Evolutionary conservation across 2,888 invertebrate species (phyloP), one percentile per base, ranked within the genome.

Genomic region (Polia nebulosa): DNA sequence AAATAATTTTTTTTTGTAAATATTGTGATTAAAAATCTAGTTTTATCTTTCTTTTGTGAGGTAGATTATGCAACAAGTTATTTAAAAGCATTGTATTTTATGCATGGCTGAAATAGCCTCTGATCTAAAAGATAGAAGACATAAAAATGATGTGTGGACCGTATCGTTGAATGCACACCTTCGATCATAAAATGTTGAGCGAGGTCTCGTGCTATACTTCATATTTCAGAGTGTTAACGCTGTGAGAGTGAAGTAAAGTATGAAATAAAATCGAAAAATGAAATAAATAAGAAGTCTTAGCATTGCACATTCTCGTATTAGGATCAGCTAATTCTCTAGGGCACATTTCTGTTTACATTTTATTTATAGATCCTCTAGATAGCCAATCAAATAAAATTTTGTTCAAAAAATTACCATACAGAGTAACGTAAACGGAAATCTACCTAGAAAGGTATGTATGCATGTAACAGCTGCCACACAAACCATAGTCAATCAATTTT

Each of bases 261-360:
- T 91, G 91, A 92, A 95, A 91, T 90, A 93, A 93, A 89, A 90
- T 90, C 83, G 84, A 90, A 93, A 94, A 93, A 90, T 88, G 92
- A 94, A 92, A 81, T 78, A 87, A 88, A 91, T 91, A 93, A 94
- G 94, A 94, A 94, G 92, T 93, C 90, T 87, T 90, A 94, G 95
- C 95, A 95, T 95, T 93, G 95, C 95, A 95, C 95, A 95, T 95
- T 95, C 95, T 94, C 95, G 88, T 92, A 91, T 92, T 88, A 94
- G 93, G 92, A 92, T 92, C 90, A 93, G 93, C 94, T 94, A 93
- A 90, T 85, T 86, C 83, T 91, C 90, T 91, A 92, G 89, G 89
- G 78, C 84, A 91, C 87, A 93, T 92, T 93, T 91, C 90, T 82
- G 92, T 93, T 93, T 89, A 90, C 88, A 67, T 77, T 70, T 66